Evolutionary conservation across 2,888 invertebrate genomes (phyloP).

Genomic region (Philopedon plagiatum): DNA sequence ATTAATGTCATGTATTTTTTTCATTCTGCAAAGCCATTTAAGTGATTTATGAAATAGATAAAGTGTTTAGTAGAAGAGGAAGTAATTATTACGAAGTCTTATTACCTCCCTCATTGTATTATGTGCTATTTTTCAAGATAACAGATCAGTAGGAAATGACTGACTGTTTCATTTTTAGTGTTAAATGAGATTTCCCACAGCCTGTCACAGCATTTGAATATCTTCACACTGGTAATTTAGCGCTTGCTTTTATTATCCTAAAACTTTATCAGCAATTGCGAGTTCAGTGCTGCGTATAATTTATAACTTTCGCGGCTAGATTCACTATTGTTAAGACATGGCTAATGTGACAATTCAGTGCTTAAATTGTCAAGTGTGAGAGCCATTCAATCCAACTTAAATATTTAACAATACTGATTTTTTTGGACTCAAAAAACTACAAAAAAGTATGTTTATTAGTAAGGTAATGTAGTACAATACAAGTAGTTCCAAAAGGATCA

Average conservation of each 20-base stretch:
- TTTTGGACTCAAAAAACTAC: no score
- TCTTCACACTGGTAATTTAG: background rate
- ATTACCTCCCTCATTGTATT: slow-evolving; percentile 4
- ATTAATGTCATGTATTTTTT: no score
- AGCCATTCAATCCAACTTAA: no score
- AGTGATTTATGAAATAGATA: background rate
- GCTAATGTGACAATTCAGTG: no score
- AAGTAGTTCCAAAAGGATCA: background rate
- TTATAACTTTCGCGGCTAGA: no score
- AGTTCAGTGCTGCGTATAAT: no score
- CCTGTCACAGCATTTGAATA: background rate
- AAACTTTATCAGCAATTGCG: background rate
- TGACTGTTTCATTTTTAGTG: background rate
- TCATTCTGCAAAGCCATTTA: background rate
- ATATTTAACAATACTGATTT: no score
- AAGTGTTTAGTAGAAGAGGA: background rate
- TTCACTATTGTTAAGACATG: no score
- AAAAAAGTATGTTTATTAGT: no score
- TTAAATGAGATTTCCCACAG: background rate
- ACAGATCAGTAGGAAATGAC: background rate
- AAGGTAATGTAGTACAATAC: no score
- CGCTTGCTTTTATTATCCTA: background rate
- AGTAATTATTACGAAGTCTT: background rate
- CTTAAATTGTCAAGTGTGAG: no score
- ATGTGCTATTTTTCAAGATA: background rate